These are phyloP conservation scores for Caenorhabditis remanei DNA, from an alignment of 1,140 invertebrate genomes.

Conservation along the genomic window DNA sequence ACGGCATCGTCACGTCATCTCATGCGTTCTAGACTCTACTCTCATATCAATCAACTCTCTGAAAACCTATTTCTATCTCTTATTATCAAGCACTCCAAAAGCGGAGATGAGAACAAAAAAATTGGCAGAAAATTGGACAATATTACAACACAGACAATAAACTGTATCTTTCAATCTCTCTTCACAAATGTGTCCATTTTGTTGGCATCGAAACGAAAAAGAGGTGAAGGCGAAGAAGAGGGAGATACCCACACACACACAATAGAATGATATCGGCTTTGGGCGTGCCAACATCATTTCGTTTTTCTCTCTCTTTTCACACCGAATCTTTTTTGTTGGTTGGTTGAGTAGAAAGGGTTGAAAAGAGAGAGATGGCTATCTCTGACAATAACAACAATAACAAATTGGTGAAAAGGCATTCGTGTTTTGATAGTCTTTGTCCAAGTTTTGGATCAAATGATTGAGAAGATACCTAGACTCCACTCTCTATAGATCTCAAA, in stretches of 20 bases:
- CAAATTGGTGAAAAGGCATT: not conserved
- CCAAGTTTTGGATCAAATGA: too few relatives aligned
- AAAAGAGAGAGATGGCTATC: not conserved
- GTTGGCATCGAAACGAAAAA: not conserved
- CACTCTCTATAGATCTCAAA: not conserved
- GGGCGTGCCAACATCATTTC: conserved; percentile 28
- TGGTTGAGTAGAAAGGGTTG: not conserved
- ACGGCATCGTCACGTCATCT: too few relatives aligned
- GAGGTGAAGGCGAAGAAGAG: not conserved
- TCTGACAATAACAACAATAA: not conserved
- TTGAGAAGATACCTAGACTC: not conserved
- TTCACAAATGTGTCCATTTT: not conserved
- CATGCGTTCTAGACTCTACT: too few relatives aligned
- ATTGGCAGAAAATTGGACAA: conserved; percentile 21
- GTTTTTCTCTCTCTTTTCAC: conserved; percentile 4
- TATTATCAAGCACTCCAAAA: too few relatives aligned
- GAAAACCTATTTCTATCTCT: too few relatives aligned
- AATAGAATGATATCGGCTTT: conserved; percentile 50
- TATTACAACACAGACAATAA: conserved; percentile 24
- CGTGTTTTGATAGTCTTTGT: too few relatives aligned
- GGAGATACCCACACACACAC: conserved; percentile 14
- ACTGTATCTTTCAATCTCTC: conserved; percentile 31
- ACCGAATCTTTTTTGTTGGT: not conserved
- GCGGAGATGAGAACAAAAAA: not conserved
- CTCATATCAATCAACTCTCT: too few relatives aligned